Base-by-base conservation (phyloP, 23 tunicate genomes). In the Halocynthia roretzi region DNA sequence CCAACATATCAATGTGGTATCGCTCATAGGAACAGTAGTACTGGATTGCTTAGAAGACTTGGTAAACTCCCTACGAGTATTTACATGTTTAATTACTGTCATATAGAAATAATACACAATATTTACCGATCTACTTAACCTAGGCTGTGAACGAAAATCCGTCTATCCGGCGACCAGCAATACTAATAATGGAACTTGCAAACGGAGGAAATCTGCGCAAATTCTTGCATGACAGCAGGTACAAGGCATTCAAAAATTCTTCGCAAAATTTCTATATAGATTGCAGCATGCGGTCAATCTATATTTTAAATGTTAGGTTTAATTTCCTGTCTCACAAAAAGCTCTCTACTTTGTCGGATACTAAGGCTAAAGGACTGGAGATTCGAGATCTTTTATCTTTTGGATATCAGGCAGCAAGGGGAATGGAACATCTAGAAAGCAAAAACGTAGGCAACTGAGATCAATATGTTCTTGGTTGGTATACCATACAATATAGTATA, bases 131-230 rank as follows among this genome's bases (percentile, higher is more conserved):
- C 48, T 71, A 40, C 11, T 6, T 15, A 50, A 40, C 11, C 54
- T 15, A 50, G 76, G 50, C 76, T 40, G 54, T 23, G 10, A 20
- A 71, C 54, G 11, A 23, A 50, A 51, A 10, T 49, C 10, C 49
- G 50, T n/a, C 44, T 8, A 56, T 62, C 8, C 75, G 57, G 48
- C 19, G 56, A 58, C 67, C 84, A 22, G 86, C 93, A 14, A 80
- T 75, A 5, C 80, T 87, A 12, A 63, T 87, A 18, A 82, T 87
- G 94, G 94, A 87, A 62, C 81, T 87, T 4, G 94, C 94, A 6
- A 52, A 55, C 12, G 87, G 87, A 23, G 94, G 94, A 14, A 83
- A 78, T 40, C 77, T 87, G 10, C 51, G 68, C 10, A 80, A 80
- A 9, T 62, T 31, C 54, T 20, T 80, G 17, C 76, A 80, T 0